Evolutionary conservation across 2,113 vertebrate species (phyloP), one percentile per base, ranked within the genome.

Genomic region (Ursus arctos): DNA sequence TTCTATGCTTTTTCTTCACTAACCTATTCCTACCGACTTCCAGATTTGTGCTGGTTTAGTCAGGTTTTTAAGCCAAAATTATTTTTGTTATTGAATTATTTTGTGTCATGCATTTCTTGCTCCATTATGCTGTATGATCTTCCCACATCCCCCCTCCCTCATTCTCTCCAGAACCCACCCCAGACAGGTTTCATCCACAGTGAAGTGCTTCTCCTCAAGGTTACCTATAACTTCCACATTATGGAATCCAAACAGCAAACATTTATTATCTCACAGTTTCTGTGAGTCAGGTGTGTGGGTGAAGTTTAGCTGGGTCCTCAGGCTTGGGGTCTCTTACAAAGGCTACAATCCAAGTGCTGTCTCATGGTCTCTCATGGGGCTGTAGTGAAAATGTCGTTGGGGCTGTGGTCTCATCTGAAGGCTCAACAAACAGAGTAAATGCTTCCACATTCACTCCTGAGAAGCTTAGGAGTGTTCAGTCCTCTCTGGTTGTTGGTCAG

Each of bases 31-130:
- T 4, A 36, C 47, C 77, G 24, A 19, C 31, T 87, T 87, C 33
- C 15, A 63, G 53, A 80, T 72, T 91, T 86, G 53, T 94, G 49
- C 49, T 79, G 11, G n/a, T 67, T 31, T 15, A 69, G 33, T 55
- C 11, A 80, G 36, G 15, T 57, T 77, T 91, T 94, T 88, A 92
- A 80, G 33, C 24, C 55, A 69, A 61, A 92, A 94, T 80, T 57
- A 28, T 79, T 90, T 82, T n/a, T 57, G 24, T 85, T 85, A 59
- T 65, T 80, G 15, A 10, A 49, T n/a, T 82, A 67, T 74, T 83
- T 87, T 89, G 19, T n/a, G 4, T 77, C 63, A 10, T 43, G 8
- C 28, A 21, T 67, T 79, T 57, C 22, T 86, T 4, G 19, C 16
- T 47, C 26, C 61, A 53, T 65, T 49, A 28, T 57, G 69, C 19